Evolutionary conservation across 2,888 invertebrate species (phyloP), one percentile per base, ranked within the genome.

Genomic region (Lasius platythorax): DNA sequence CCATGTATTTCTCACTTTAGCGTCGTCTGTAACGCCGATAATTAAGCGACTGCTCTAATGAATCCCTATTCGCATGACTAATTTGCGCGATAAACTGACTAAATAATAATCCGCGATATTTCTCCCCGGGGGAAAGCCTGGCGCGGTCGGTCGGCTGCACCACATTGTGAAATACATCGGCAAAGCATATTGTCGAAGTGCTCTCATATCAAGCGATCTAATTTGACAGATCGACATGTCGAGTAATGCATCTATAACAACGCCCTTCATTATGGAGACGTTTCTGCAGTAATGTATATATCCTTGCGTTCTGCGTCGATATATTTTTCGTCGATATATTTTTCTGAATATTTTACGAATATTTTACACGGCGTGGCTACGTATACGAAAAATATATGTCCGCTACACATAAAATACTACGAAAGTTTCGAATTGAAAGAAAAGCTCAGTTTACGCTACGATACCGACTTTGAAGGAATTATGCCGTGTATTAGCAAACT

Each of bases 51-150:
- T 90, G 85, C 87, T 89, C 89, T 92, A 92, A 92, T 91, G 92
- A 92, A 91, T 92, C 92, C 87, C 90, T 90, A 89, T 89, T 91
- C 89, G 90, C 89, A 90, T 91, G 88, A 90, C 90, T 92, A 92
- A 92, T 92, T 90, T 90, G 90, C 74, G 85, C 90, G 91, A 90
- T 91, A 91, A 91, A 89, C 90, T 87, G 91, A 89, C 87, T 91
- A 91, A 91, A 91, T 91, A 91, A 91, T 91, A 91, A 91, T 91
- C 85, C 91, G 84, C 86, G 86, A 91, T 91, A 91, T 91, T 91
- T 91, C 91, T 89, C 91, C 85, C 88, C 83, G 89, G 87, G 74
- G 86, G 82, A 85, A 87, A 86, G 83, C 73, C 79, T n/a, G 66
- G 72, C 86, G 84, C 83, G 89, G 89, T 85, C 85, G 88, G 87